Evolutionary conservation across 2,888 invertebrate species (phyloP), one percentile per base, ranked within the genome.

Genomic region (Andrena flavipes): DNA sequence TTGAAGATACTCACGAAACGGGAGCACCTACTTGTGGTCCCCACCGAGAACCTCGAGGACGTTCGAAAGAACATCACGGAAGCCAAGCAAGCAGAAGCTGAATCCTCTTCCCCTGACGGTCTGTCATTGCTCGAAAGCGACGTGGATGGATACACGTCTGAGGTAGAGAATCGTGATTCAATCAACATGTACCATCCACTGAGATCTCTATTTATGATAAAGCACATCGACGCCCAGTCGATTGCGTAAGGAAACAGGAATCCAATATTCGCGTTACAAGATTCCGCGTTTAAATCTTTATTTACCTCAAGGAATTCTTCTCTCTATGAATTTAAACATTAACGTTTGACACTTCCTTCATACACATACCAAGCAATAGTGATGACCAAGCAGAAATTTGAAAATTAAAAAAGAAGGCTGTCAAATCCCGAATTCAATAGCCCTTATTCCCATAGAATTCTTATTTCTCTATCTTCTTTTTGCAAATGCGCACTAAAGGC

Each of bases 11-110:
- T 91, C 2, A 85, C 91, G 8, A 86, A 89, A 29, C 81, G 84
- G 0, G 84, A 90, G 48, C 89, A 91, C 63, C 62, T 91, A 51
- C 82, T 91, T 2, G 88, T 87, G 7, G 88, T 89, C 16, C 91
- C 91, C 0, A 65, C 78, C 8, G 78, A 62, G 26, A 82, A 90
- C 29, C 76, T 90, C 67, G 88, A 90, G 16, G 88, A 90, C 63
- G 85, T 90, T 10, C 76, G 85, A 8, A 89, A 76, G 49, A 90
- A 90, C 33, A 88, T 90, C 29, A 90, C 89, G 20, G 87, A 87
- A 10, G 49, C 80, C 3, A 74, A 70, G 2, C 42, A 70, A 29
- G 68, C 63, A 16, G 76, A 72, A 60, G 65, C 76, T 4, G 70
- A 68, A 23, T 63, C 65, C 5, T 33, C 69, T 26, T 26, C 62